phyloP scores from a whole-genome alignment of 2,888 invertebrate species.

The Acrobasis repandana region DNA sequence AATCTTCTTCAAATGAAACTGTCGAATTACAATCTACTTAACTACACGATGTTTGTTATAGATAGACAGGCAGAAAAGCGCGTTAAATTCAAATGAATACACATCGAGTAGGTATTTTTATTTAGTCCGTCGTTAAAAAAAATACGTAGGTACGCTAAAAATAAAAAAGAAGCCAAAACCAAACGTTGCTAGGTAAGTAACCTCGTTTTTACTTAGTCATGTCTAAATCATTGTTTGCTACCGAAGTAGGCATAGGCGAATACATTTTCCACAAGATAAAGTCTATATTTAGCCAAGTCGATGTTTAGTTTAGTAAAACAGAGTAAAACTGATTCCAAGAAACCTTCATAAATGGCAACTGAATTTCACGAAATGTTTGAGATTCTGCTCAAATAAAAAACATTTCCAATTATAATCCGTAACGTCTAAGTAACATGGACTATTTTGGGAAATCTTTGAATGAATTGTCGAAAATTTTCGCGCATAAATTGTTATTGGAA shows the following conservation, averaged over 20 bases:
- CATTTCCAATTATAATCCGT: not conserved
- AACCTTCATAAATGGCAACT: slow-evolving; percentile 1
- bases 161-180: too few species aligned
- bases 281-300: not conserved
- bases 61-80: too few species aligned
- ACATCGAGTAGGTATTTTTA: too few species aligned
- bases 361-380: not conserved
- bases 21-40: too few species aligned
- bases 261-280: not conserved
- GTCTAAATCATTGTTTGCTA: not conserved
- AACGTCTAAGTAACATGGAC: not conserved
- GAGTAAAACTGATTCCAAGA: not conserved
- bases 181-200: too few species aligned
- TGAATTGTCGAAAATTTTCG: not conserved
- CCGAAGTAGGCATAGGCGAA: not conserved
- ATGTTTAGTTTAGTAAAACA: not conserved
- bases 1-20: too few species aligned
- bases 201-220: not conserved
- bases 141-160: too few species aligned
- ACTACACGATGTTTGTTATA: too few species aligned
- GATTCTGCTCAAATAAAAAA: not conserved
- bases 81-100: too few species aligned
- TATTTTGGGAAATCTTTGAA: not conserved
- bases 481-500: not conserved
- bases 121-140: too few species aligned